Conservation (phyloP, 2,888 invertebrate genomes). For the Sinohyriopsis cumingii region DNA sequence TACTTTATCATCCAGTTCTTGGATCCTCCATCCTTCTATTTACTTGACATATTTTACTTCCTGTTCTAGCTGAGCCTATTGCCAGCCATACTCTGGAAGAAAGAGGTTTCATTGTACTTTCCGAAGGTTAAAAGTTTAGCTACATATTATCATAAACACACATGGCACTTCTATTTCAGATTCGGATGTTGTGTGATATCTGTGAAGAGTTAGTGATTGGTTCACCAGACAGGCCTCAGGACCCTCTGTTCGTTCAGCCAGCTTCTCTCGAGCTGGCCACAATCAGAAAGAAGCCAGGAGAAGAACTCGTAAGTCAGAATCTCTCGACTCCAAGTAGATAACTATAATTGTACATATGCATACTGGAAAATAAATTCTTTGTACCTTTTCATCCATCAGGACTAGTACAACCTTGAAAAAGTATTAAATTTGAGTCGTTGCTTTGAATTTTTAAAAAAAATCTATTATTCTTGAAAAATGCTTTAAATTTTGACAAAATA, state of each 20-base stretch:
- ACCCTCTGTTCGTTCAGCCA: constrained; percentile 93
- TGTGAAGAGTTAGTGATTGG: constrained; percentile 89
- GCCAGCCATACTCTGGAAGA: too few relatives aligned
- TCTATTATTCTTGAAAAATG: too few relatives aligned
- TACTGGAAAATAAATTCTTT: not conserved
- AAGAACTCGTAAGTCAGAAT: constrained; percentile 79
- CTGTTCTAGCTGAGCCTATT: too few relatives aligned
- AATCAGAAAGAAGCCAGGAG: constrained; percentile 86
- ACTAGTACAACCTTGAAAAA: too few relatives aligned
- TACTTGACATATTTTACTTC: too few relatives aligned
- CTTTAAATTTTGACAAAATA: too few relatives aligned
- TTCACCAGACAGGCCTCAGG: constrained; percentile 79
- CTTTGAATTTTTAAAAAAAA: too few relatives aligned
- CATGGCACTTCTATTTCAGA: constrained; percentile 75
- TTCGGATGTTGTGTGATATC: constrained; percentile 81
- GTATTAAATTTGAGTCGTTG: too few relatives aligned
- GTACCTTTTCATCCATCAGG: not conserved
- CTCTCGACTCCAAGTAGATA: not conserved
- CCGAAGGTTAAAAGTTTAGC: too few relatives aligned
- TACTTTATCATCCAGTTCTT: too few relatives aligned
- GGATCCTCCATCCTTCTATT: too few relatives aligned
- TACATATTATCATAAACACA: not conserved
- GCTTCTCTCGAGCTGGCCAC: constrained; percentile 91
- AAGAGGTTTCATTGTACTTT: too few relatives aligned
- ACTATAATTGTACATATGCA: not conserved